Base-by-base conservation (phyloP, 2,113 vertebrate genomes). In the Cavia aperea region DNA sequence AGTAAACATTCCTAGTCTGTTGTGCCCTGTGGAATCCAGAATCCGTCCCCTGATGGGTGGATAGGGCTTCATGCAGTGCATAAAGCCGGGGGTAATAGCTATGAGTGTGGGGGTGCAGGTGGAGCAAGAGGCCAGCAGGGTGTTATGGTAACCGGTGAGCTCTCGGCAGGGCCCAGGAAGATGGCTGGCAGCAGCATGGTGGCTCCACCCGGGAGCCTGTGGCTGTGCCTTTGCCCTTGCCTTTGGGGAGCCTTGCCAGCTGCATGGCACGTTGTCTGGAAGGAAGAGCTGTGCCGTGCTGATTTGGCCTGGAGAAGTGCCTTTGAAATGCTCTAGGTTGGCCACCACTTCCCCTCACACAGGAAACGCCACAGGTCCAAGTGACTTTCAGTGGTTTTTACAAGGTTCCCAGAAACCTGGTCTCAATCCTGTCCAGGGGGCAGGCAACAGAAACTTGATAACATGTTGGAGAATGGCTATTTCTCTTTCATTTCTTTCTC, bases 31-130 rank as follows among this genome's bases (percentile, higher is more conserved):
- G 70, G 26, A 14, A 14, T 26, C 33, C 26, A 49, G 92, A 77
- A 16, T 62, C 4, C 13, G 14, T 63, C 62, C 72, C 65, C 79
- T 15, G 23, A 3, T 9, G 13, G 49, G 31, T 31, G 33, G 13
- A 9, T 1, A 5, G 88, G 29, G 62, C 51, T 36, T 33, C 6
- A 16, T 23, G 6, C 36, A 11, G 62, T 7, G 7, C 36, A 13
- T 1, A 13, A 29, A 62, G 39, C 39, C 0, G 14, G 49, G 85
- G 5, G 68, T 33, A 23, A 26, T 0, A 8, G 63, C 1, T 0
- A 26, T 36, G 43, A 19, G 49, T 49, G 18, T 0, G 2, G 29
- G 29, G 29, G 3, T 4, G 4, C 10, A 46, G 16, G 51, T 12
- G 33, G 75, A 0, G 0, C n/a, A 19, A 46, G 26, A 68, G 10